Percentiles rank a stretch among this genome's conserved stretches.
These are phyloP conservation scores for Sarcophaga caerulescens DNA, from an alignment of 2,888 invertebrate genomes.

Conservation along the genomic window DNA sequence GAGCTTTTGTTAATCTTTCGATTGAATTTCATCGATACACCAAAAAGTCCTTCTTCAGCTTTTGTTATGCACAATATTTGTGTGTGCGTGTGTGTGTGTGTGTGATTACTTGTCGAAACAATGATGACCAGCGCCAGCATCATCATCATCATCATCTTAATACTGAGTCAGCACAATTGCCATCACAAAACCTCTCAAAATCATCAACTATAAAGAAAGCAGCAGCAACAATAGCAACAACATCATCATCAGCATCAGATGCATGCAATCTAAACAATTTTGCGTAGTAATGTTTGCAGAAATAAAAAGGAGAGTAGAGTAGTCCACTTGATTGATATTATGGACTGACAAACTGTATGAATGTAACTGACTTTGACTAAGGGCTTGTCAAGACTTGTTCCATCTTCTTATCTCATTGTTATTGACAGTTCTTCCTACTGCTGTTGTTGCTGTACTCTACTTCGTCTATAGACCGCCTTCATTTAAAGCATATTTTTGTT, in stretches of 20 bases:
- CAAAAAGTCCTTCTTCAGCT: constrained; percentile 48
- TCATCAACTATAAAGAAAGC: constrained; percentile 1
- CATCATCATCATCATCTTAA: constrained; percentile 15
- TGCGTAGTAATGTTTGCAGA: neutral
- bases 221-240: neutral
- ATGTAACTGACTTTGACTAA: neutral
- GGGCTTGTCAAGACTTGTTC: neutral
- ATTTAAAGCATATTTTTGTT: neutral
- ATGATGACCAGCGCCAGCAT: constrained; percentile 54
- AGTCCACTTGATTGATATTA: constrained; percentile 65
- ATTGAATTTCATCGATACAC: constrained; percentile 67
- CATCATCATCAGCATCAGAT: constrained; percentile 29
- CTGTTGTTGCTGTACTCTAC: neutral
- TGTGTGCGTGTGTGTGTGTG: neutral
- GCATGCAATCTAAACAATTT: constrained; percentile 59
- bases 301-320: constrained; percentile 21
- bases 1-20: constrained; percentile 63
- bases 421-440: constrained; percentile 46
- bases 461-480: neutral
- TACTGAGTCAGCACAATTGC: neutral
- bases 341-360: constrained; percentile 21
- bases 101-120: constrained; percentile 10
- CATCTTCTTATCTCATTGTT: constrained; percentile 26
- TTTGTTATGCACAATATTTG: constrained; percentile 25
- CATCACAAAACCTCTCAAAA: neutral